phyloP scores from a whole-genome alignment of 30 jellyfish, hydroid and myxozoan species.

The Phacellophora camtschatica region DNA sequence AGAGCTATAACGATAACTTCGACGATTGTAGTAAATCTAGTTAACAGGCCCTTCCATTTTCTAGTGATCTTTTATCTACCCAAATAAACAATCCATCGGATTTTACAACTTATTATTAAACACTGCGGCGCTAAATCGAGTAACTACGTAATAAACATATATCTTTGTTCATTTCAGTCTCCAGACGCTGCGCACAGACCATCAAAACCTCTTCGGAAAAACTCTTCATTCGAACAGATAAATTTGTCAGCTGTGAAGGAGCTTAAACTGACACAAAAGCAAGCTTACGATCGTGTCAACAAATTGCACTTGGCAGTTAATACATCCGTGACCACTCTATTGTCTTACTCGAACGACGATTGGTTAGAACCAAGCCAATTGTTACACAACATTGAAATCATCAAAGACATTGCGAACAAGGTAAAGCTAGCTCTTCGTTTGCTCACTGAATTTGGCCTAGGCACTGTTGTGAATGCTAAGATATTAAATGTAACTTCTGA shows the following conservation, averaged over 20 bases:
- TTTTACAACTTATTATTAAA: too few relatives aligned
- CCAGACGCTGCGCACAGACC: too few relatives aligned
- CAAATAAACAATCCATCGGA: too few relatives aligned
- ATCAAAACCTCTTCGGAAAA: conserved; percentile 47
- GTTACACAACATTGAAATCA: conserved; percentile 29
- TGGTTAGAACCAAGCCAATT: conserved; percentile 77
- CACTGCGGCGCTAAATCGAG: too few relatives aligned
- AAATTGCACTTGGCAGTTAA: conserved; percentile 96
- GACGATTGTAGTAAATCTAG: too few relatives aligned
- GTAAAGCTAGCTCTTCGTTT: conserved; percentile 81
- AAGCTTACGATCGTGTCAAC: conserved; percentile 82
- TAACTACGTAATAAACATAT: too few relatives aligned
- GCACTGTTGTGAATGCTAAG: conserved; percentile 81
- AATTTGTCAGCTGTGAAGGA: conserved; percentile 95
- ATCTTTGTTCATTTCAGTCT: too few relatives aligned
- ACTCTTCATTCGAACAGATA: conserved; percentile 85
- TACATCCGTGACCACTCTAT: conserved; percentile 76
- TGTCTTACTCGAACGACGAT: conserved; percentile 60
- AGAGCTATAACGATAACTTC: too few relatives aligned
- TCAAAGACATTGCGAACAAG: conserved; percentile 79
- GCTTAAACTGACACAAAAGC: conserved; percentile 58
- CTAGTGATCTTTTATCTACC: too few relatives aligned
- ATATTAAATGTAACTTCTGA: conserved; percentile 24
- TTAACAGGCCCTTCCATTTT: too few relatives aligned
- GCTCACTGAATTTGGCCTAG: conserved; percentile 93